Base-by-base conservation (phyloP, 37 sponge, comb jelly and placozoan species). In the Trichoplax adhaerens region DNA sequence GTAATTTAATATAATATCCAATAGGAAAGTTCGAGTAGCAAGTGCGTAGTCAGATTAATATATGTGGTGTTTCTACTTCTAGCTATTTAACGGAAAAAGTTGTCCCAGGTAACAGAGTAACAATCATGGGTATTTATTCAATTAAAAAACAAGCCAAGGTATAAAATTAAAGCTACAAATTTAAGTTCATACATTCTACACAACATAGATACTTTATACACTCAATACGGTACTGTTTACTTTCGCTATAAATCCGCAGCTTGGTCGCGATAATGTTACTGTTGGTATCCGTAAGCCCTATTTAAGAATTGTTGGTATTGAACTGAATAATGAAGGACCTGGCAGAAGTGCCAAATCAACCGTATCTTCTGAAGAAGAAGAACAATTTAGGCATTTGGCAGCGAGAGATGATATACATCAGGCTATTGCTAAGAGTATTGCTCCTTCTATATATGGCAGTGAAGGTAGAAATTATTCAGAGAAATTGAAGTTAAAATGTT, bases 401-500 rank as follows among this genome's bases (percentile, higher is more conserved):
- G 83, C 83, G 3, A 74, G 85, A 5, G 89, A 88, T 2, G 91
- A 93, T 72, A 76, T 98, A 50, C 87, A 93, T 67, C 82, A 91
- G 69, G 57, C 81, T 4, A 72, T 91, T 49, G 78, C 91, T 5
- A 73, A 78, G 52, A 84, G 82, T 59, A 81, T 91, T 4, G 93
- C 99, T 3, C 99, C 99, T 65, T 98, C 99, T 72, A 98, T 98
- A 51, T 98, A 82, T 87, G 99, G 99, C 29, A 89, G 99, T 57
- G 61, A 79, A 7, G 88, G 91, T 82, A 48, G 74, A 76, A 68
- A 6, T 62, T 58, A 48, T 71, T 29, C 50, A 52, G 7, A 5
- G 10, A 6, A 29, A 12, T 10, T 12, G n/a, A 8, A 5, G 8
- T 46, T 68, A 46, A n/a, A 69, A 29, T 29, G 29, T 29, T 29